Percentiles rank a stretch among this genome's conserved stretches.
Conservation (phyloP, 2,888 invertebrate genomes). For the Neoitamus cyanurus region DNA sequence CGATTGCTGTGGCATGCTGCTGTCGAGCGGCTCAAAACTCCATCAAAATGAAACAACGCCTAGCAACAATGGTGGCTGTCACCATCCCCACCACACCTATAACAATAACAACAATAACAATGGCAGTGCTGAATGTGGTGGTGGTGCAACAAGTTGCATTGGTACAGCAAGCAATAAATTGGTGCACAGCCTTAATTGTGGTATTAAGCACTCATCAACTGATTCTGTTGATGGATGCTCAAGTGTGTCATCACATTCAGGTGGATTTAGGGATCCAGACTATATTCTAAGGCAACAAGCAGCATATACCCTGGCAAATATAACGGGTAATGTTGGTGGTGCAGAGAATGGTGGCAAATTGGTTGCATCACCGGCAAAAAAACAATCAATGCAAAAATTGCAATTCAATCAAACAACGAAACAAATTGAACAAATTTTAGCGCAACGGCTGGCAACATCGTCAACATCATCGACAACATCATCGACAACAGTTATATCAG, state of each 20-base stretch:
- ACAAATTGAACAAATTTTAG: constrained; percentile 66
- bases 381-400: constrained; percentile 19
- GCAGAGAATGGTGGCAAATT: not conserved
- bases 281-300: not conserved
- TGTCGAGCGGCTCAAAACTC: constrained; percentile 56
- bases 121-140: not conserved
- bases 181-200: constrained; percentile 48
- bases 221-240: constrained; percentile 42
- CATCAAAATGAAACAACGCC: constrained; percentile 26
- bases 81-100: not conserved
- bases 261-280: constrained; percentile 65
- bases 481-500: constrained; percentile 9
- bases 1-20: constrained; percentile 66
- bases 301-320: not conserved
- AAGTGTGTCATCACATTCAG: constrained; percentile 64
- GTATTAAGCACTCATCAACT: constrained; percentile 26
- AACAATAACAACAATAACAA: not conserved
- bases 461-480: not conserved
- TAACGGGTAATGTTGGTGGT: not conserved
- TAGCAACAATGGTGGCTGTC: not conserved
- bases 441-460: constrained; percentile 59
- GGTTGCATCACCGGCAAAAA: not conserved
- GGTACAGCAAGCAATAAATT: constrained; percentile 44
- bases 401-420: constrained; percentile 67
- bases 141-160: not conserved